Base-by-base conservation (phyloP, 2,888 invertebrate genomes). In the Pheosia tremula region DNA sequence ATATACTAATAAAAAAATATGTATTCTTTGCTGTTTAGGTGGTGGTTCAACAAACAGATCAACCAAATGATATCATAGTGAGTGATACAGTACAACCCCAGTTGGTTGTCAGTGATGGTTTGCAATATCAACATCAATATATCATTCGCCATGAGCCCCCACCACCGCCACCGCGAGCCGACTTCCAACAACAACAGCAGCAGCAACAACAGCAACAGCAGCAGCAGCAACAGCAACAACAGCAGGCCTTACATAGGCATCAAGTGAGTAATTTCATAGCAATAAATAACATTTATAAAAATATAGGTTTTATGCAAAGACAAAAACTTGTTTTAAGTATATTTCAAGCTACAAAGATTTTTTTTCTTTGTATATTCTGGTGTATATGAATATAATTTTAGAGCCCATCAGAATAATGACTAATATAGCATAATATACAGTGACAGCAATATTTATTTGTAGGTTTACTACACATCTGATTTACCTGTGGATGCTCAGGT, bases 381-480 rank as follows among this genome's bases (percentile, higher is more conserved):
- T 8, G 24, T 9, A 43, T 43, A 43, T 43, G n/a, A 47, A 47
- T 47, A 4, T 47, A 47, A n/a, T 47, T 47, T 47, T 5, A n/a
- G n/a, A 47, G 9, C 47, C 9, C 47, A 11, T 47, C 11, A 57
- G 56, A 62, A 56, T 52, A 60, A 61, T 64, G 62, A 63, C 56
- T 66, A 64, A 57, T 72, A 24, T 67, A 69, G 67, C 61, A 58
- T 69, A 64, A 73, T 69, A 67, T 69, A 58, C 67, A 75, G 72
- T 78, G 75, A 80, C 67, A 38, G 64, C 77, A 78, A 75, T 77
- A 88, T 92, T 93, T 91, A 90, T 92, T 93, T 91, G 87, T 93
- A 94, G 94, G 94, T 94, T 84, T 94, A 93, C 93, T 94, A 94
- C 93, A 91, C 94, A 80, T 93, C 94, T 82, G 93, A 93, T 86